Evolutionary conservation across 2,797 vertebrate species (phyloP), one percentile per base, ranked within the genome.

Genomic region (Mastacembelus armatus): DNA sequence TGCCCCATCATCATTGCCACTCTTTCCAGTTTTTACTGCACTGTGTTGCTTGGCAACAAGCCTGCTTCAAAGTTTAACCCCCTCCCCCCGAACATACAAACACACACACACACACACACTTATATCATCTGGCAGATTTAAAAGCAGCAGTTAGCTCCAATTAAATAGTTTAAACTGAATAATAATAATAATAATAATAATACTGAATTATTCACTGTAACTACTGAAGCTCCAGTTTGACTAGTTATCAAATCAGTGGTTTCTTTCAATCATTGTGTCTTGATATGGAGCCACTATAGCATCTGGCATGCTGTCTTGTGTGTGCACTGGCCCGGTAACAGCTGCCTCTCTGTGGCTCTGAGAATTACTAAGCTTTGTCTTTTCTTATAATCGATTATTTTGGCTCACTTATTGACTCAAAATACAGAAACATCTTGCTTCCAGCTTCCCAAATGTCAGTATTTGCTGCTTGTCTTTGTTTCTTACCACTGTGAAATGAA

Each of bases 31-130:
- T 74, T 72, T 59, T 29, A 44, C 54, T 33, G 61, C 76, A 57
- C 56, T 1, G 10, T 62, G 90, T 89, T 91, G 88, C 88, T 42
- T 83, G 79, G 90, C 84, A 90, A 89, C 90, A 87, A 84, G 73
- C 81, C 75, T 26, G 61, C 77, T 77, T 80, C 67, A 63, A 77
- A 83, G 62, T 84, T 73, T 66, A 54, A 58, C 30, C 74, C 73
- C 65, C 70, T 9, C 4, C 22, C 42, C n/a, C n/a, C n/a, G n/a
- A 4, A 2, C 35, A 39, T 12, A 59, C 21, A 51, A 29, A 27
- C 7, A 15, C 16, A 16, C 36, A 40, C 29, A 40, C 21, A 18
- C 10, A 40, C 44, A 24, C 16, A 35, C 29, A 64, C 71, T 66
- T 57, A 66, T 15, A 36, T 74, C 50, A 74, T 80, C 67, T 62